Percentiles rank a stretch among this genome's conserved stretches.
Evolutionary conservation across 2,113 vertebrate species (phyloP).

Genomic region (Larimichthys crocea): DNA sequence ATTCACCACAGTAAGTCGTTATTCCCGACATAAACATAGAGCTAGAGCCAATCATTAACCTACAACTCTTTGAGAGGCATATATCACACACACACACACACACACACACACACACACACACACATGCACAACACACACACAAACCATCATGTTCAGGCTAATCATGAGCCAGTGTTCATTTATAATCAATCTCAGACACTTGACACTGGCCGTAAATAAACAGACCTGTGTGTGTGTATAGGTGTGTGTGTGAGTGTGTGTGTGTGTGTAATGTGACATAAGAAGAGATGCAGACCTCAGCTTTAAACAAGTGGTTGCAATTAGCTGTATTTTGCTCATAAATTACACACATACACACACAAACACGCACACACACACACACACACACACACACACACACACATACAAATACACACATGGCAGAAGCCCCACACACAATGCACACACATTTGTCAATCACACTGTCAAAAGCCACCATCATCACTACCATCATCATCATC

Average conservation of each 20-base stretch:
- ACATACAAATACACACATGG: conserved; percentile 2
- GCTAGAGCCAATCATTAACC: conserved; percentile 5
- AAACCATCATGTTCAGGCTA: conserved; percentile 58
- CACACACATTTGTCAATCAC: conserved; percentile 20
- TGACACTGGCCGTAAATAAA: conserved; percentile 82
- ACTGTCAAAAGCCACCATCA: not conserved
- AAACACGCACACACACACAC: conserved; percentile 9
- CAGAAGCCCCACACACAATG: conserved; percentile 12
- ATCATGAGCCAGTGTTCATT: conserved; percentile 81
- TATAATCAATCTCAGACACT: conserved; percentile 80
- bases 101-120: conserved; percentile 31
- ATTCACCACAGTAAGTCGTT: not conserved
- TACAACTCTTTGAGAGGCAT: not conserved
- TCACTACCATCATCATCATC: conserved; percentile 13
- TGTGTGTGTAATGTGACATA: conserved; percentile 32
- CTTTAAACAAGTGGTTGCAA: conserved; percentile 62
- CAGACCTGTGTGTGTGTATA: conserved; percentile 16
- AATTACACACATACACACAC: conserved; percentile 27
- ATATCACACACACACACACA: conserved; percentile 37
- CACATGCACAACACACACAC: conserved; percentile 1
- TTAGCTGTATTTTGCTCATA: conserved; percentile 54
- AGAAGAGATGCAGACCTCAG: conserved; percentile 49
- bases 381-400: not conserved
- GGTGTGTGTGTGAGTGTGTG: conserved; percentile 26
- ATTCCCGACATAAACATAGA: not conserved